Evolutionary conservation across 1,140 invertebrate genomes (phyloP).

Genomic region (Drosophila navojoa): DNA sequence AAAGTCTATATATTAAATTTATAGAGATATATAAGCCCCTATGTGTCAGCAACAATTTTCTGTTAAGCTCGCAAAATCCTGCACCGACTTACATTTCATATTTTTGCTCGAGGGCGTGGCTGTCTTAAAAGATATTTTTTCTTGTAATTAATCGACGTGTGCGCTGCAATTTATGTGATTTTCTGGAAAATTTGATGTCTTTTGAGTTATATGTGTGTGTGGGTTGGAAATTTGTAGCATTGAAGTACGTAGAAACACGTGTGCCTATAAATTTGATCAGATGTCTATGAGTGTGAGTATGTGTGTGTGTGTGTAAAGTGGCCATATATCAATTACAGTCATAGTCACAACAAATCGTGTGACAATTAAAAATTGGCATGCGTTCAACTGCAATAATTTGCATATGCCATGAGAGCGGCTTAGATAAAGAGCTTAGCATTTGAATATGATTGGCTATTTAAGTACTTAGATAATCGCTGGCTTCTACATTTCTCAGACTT

Average conservation of each 20-base stretch:
- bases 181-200: slow-evolving; percentile 67
- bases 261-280: slow-evolving; percentile 44
- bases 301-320: slow-evolving; percentile 27
- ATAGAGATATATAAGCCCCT: slow-evolving; percentile 42
- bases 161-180: slow-evolving; percentile 74
- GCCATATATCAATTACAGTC: slow-evolving; percentile 78
- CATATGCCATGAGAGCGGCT: slow-evolving; percentile 65
- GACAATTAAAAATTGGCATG: slow-evolving; percentile 76
- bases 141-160: slow-evolving; percentile 74
- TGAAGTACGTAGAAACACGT: slow-evolving; percentile 71
- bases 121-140: slow-evolving; percentile 42
- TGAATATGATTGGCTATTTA: slow-evolving; percentile 21
- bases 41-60: slow-evolving; percentile 63
- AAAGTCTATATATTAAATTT: slow-evolving; percentile 9
- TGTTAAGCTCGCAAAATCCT: slow-evolving; percentile 12
- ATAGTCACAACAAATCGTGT: slow-evolving; percentile 76
- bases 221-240: slow-evolving; percentile 52
- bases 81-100: slow-evolving; percentile 54
- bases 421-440: slow-evolving; percentile 62
- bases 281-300: neutral
- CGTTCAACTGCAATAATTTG: slow-evolving; percentile 66
- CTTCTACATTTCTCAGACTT: slow-evolving; percentile 26
- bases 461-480: slow-evolving; percentile 12
- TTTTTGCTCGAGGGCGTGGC: slow-evolving; percentile 61
- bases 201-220: slow-evolving; percentile 62